These are phyloP conservation scores for Strigamia transsilvanica DNA, from an alignment of 2,888 invertebrate species.

Conservation along the genomic window DNA sequence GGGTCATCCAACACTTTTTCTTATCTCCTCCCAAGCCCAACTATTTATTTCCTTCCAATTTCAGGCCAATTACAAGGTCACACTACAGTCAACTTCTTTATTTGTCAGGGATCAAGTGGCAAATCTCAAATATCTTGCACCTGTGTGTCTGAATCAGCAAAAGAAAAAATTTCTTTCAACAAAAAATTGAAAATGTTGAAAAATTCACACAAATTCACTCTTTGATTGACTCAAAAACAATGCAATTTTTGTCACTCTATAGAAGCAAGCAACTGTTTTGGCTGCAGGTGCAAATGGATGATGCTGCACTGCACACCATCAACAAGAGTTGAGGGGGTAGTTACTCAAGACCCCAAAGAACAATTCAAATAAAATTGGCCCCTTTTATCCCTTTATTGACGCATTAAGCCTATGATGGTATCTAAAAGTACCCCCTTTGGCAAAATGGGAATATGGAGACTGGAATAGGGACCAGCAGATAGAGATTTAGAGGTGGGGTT, in stretches of 20 bases:
- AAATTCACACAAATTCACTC: background rate
- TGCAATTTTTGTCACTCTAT: background rate
- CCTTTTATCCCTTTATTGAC: conserved; percentile 42
- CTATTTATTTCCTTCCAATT: conserved; percentile 43
- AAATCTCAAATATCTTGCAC: background rate
- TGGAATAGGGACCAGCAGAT: background rate
- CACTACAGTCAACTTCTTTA: conserved; percentile 17
- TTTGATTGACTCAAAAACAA: background rate
- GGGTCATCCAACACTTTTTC: conserved; percentile 42
- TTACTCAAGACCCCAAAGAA: conserved; percentile 39
- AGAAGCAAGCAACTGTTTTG: background rate
- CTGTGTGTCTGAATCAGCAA: conserved; percentile 12
- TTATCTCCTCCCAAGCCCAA: conserved; percentile 19
- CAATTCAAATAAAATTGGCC: conserved; percentile 40
- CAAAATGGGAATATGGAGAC: conserved; percentile 30
- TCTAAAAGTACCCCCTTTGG: conserved; percentile 39
- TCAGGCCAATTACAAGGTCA: conserved; percentile 31
- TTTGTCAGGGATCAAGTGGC: conserved; percentile 24
- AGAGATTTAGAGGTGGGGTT: conserved; percentile 5
- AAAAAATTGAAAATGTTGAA: too few relatives aligned
- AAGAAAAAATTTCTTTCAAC: background rate
- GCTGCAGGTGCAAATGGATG: conserved; percentile 38
- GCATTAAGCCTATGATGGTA: conserved; percentile 42
- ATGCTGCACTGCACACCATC: conserved; percentile 22
- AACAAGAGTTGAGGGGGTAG: conserved; percentile 16